phyloP scores from a whole-genome alignment of 2,888 invertebrate genomes.

The Candidula unifasciata region DNA sequence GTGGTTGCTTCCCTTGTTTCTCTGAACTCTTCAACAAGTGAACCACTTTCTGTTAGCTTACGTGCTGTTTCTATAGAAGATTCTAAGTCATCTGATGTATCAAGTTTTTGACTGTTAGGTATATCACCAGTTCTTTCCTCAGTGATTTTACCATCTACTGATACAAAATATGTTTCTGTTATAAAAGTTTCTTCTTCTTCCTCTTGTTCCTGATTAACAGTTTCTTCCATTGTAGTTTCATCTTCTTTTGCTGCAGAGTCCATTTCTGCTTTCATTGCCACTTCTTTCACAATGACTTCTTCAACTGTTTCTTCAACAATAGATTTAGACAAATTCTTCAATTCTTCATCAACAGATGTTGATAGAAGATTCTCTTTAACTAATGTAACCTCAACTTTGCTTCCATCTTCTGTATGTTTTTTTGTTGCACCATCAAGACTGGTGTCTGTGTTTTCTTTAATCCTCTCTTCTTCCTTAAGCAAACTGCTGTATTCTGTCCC shows the following conservation, averaged over 20 bases:
- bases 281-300: slow-evolving; percentile 5
- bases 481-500: not conserved
- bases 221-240: not conserved
- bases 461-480: not conserved
- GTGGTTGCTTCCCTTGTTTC: not conserved
- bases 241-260: not conserved
- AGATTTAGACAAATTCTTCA: not conserved
- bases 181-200: not conserved
- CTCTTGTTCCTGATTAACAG: not conserved
- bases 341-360: not conserved
- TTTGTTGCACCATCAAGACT: not conserved
- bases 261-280: not conserved
- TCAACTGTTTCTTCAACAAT: slow-evolving; percentile 14
- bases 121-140: not conserved
- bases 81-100: no score
- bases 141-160: not conserved
- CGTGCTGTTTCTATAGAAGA: not conserved
- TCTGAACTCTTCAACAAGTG: not conserved
- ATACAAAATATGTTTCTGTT: not conserved
- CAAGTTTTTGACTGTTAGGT: not conserved
- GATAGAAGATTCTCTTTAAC: not conserved
- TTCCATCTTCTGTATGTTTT: not conserved
- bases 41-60: not conserved
- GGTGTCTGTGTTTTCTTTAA: not conserved
- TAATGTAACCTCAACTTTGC: not conserved